Evolutionary conservation across 2,888 invertebrate species (phyloP).

Genomic region (Rhodophaea formosa): DNA sequence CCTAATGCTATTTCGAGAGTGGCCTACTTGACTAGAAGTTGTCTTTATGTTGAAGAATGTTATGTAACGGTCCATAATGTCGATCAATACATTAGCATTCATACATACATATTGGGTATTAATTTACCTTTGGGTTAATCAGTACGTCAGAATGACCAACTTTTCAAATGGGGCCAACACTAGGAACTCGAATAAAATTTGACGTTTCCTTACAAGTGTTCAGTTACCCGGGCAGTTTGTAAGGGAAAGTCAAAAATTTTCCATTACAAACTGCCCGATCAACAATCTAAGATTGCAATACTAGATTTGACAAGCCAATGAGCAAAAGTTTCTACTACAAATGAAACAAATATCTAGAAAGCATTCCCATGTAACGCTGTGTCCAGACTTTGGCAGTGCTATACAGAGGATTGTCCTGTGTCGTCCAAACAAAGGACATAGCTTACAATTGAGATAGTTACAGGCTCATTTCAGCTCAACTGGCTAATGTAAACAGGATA

Average conservation of each 20-base stretch:
- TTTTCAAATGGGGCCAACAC: no score
- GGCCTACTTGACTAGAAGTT: neutral
- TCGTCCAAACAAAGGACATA: neutral
- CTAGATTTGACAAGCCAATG: neutral
- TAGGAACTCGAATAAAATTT: no score
- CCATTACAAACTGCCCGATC: no score
- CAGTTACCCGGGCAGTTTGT: no score
- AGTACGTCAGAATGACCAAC: no score
- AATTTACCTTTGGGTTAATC: no score
- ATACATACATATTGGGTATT: no score
- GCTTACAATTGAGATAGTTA: neutral
- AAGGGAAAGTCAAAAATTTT: no score
- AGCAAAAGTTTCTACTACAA: neutral
- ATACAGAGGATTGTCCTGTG: neutral
- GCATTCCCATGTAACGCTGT: neutral
- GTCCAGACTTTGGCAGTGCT: neutral
- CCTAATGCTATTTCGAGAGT: neutral
- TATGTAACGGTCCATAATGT: neutral
- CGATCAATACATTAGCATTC: no score
- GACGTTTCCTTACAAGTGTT: no score
- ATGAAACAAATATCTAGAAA: neutral
- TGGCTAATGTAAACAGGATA: neutral
- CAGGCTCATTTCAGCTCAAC: neutral
- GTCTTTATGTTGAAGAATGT: neutral
- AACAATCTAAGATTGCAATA: no score